Conservation (phyloP, 2,888 invertebrate species). For the Stenchaetothrips biformis region DNA sequence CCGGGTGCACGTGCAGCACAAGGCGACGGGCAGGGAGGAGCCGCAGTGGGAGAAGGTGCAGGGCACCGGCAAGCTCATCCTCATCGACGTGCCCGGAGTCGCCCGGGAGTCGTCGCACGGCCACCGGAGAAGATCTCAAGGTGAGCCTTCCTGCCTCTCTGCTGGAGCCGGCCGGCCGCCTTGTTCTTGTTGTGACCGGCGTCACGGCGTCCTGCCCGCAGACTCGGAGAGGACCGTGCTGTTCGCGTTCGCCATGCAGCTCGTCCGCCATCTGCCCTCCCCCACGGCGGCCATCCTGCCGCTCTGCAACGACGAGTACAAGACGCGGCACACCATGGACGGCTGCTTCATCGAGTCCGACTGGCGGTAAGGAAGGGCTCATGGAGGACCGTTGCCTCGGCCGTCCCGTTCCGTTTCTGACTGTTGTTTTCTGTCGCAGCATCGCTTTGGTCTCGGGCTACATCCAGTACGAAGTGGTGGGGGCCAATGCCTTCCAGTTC, state of each 20-base stretch:
- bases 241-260: too few relatives aligned
- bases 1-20: conserved; percentile 48
- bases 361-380: conserved; percentile 60
- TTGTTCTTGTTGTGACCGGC: conserved; percentile 30
- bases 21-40: conserved; percentile 48
- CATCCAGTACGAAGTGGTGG: conserved; percentile 82
- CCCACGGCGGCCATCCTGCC: conserved; percentile 49
- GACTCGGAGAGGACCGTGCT: too few relatives aligned
- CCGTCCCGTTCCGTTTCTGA: not conserved
- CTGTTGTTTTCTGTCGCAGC: conserved; percentile 46
- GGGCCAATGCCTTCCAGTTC: conserved; percentile 81
- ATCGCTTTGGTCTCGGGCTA: conserved; percentile 85
- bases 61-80: conserved; percentile 45
- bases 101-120: conserved; percentile 31
- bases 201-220: conserved; percentile 38
- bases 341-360: conserved; percentile 86
- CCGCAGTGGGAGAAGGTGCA: conserved; percentile 51
- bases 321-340: conserved; percentile 82
- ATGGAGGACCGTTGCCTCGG: too few relatives aligned
- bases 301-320: conserved; percentile 63
- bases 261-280: too few relatives aligned
- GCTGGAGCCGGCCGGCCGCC: not conserved
- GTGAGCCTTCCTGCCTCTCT: not conserved
- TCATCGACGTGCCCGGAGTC: too few relatives aligned
- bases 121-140: conserved; percentile 13